Evolutionary conservation across 2,888 invertebrate genomes (phyloP).

Genomic region (Drosophila emarginata): DNA sequence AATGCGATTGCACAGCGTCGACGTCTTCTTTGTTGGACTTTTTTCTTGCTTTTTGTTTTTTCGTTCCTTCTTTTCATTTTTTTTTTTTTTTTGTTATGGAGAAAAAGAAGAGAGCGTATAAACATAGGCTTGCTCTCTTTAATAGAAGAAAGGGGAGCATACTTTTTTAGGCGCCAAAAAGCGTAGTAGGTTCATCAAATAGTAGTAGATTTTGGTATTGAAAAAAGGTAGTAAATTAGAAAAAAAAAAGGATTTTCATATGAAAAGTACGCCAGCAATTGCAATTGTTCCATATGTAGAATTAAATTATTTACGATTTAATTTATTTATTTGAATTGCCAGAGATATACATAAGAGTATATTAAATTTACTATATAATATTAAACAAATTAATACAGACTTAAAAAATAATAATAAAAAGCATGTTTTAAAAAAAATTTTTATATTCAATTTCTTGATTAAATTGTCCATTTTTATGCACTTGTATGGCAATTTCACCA

Average conservation of each 20-base stretch:
- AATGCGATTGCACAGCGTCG: constrained; percentile 63
- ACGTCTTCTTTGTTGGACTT: constrained; percentile 29
- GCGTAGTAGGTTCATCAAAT: constrained; percentile 32
- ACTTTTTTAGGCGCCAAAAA: constrained; percentile 43
- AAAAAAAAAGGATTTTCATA: background rate
- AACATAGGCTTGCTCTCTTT: constrained; percentile 26
- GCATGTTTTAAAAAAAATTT: too few relatives aligned
- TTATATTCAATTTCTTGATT: too few relatives aligned
- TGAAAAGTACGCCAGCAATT: too few relatives aligned
- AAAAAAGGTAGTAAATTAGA: background rate
- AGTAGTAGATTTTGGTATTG: constrained; percentile 12
- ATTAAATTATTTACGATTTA: too few relatives aligned
- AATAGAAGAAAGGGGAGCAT: background rate
- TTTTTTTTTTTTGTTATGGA: constrained; percentile 19
- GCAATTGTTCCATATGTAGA: too few relatives aligned
- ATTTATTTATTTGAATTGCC: too few relatives aligned
- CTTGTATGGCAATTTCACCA: constrained; percentile 56
- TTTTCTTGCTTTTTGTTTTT: constrained; percentile 22
- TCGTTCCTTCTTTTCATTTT: constrained; percentile 10
- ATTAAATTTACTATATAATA: too few relatives aligned
- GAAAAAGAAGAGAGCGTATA: constrained; percentile 32
- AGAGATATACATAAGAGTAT: too few relatives aligned
- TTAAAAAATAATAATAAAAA: too few relatives aligned
- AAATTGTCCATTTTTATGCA: constrained; percentile 9
- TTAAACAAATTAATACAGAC: too few relatives aligned